Percentiles rank a stretch among this genome's conserved stretches.
These are phyloP conservation scores for Noctua janthe DNA, from an alignment of 2,888 invertebrate genomes.

Conservation along the genomic window DNA sequence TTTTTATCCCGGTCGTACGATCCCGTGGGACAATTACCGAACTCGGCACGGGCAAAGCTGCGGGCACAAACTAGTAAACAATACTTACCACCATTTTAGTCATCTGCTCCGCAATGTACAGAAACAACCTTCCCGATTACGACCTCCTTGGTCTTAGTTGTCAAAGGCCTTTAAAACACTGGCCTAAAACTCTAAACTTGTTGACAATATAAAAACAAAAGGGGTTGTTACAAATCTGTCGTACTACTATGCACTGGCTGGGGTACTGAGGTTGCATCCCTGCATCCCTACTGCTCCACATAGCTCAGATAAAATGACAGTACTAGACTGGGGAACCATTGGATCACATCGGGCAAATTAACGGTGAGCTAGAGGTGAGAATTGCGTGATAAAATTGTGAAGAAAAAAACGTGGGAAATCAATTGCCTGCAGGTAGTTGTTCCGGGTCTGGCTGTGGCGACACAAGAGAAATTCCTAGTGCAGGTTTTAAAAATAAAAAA, in stretches of 20 bases:
- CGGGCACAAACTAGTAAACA: background rate
- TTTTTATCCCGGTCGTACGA: too few relatives aligned
- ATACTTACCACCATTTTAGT: background rate
- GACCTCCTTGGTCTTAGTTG: background rate
- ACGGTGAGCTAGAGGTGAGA: background rate
- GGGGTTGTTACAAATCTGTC: background rate
- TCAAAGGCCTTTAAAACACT: background rate
- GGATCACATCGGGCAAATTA: background rate
- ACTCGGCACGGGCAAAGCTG: too few relatives aligned
- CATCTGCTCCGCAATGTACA: too few relatives aligned
- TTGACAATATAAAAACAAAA: background rate
- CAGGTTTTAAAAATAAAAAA: too few relatives aligned
- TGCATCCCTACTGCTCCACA: constrained; percentile 58
- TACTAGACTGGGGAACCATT: constrained; percentile 24
- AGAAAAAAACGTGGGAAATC: background rate
- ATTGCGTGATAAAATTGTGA: constrained; percentile 10
- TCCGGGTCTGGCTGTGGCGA: too few relatives aligned
- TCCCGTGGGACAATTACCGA: too few relatives aligned
- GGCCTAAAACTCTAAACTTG: background rate
- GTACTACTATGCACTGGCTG: constrained; percentile 14
- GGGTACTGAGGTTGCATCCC: constrained; percentile 24
- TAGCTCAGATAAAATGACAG: constrained; percentile 39
- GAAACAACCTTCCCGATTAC: background rate
- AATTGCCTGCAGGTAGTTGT: too few relatives aligned
- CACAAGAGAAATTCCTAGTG: too few relatives aligned